Evolutionary conservation across 2,797 vertebrate species (phyloP), one percentile per base, ranked within the genome.

Genomic region (Hippopotamyrus pictus): DNA sequence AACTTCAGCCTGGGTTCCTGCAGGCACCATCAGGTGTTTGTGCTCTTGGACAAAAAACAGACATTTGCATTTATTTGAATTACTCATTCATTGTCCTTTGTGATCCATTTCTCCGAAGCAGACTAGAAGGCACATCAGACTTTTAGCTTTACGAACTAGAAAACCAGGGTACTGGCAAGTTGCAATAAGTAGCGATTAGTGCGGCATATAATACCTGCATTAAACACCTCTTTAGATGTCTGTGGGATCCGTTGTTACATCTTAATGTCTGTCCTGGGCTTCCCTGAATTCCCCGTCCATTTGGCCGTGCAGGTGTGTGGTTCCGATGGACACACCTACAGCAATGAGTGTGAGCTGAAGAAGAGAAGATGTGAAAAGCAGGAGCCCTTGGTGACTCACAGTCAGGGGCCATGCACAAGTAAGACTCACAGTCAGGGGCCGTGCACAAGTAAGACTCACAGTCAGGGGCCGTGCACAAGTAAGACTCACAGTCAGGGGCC

Each of bases 281-380:
- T 19, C 25, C 25, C 25, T 14, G 5, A 48, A 54, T 62, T 1
- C 1, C 41, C 25, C 0, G 1, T 62, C 17, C 33, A 5, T 65
- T 65, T 88, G 7, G 8, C 8, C 48, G 1, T 5, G 1, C 90
- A 99, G 98, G 97, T 99, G 25, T 99, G 98, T 0, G 98, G 97
- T 90, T 97, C 98, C 0, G 96, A 99, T 0, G 96, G 97, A 0
- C 92, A 94, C 88, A 98, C 95, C 88, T 98, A 99, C 54, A 84
- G 84, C 90, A 97, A 94, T 0, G 98, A 99, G 92, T 99, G 98
- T 2, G 95, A 98, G 92, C 95, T 99, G 93, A 98, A 97, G 96
- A 98, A 97, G 94, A 92, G 95, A 46, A 94, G 97, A 84, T 99
- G 98, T 54, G 96, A 97, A 91, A 96, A 94, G 14, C 96, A 93